phyloP scores from a whole-genome alignment of 2,113 vertebrate species.

The Glaucidium brasilianum region DNA sequence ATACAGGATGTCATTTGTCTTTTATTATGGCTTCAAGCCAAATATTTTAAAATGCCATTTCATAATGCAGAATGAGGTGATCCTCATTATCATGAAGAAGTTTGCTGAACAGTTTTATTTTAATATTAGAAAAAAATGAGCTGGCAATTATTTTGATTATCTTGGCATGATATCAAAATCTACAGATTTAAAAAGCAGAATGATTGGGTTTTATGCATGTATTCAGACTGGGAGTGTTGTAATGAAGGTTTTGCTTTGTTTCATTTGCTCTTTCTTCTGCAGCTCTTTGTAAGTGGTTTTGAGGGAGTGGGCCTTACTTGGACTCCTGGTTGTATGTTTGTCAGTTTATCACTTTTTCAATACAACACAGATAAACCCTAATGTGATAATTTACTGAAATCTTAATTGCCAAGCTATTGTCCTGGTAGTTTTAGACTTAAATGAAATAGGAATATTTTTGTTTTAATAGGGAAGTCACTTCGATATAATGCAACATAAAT shows the following conservation, averaged over 20 bases:
- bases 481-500: neutral
- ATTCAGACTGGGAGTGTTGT: neutral
- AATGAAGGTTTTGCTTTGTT: neutral
- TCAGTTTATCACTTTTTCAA: neutral
- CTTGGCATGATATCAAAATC: slow-evolving; percentile 9
- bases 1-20: neutral
- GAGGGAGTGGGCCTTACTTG: neutral
- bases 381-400: neutral
- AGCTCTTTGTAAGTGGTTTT: neutral
- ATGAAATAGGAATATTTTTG: neutral
- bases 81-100: neutral
- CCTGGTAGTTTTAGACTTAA: neutral
- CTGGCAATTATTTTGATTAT: slow-evolving; percentile 32
- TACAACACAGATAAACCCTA: neutral
- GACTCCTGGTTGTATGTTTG: neutral
- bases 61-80: neutral
- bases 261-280: neutral
- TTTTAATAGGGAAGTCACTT: neutral
- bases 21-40: neutral
- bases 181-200: slow-evolving; percentile 12
- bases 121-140: neutral
- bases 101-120: neutral
- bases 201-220: slow-evolving; percentile 1
- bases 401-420: neutral
- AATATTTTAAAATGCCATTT: slow-evolving; percentile 3